phyloP scores from a whole-genome alignment of 2,113 vertebrate genomes.

The Cyprinodon brontotheroides region DNA sequence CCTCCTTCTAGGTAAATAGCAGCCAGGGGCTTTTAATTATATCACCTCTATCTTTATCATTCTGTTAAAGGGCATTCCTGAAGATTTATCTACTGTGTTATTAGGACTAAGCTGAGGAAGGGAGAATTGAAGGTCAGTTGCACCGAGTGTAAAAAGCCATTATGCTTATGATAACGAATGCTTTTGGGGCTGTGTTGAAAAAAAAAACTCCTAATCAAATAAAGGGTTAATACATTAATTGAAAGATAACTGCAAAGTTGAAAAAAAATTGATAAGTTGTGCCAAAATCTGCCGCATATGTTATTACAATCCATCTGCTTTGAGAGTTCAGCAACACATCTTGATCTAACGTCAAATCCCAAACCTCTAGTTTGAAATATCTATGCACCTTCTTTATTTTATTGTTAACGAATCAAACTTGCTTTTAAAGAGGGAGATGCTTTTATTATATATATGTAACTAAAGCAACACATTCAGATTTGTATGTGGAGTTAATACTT shows the following conservation, averaged over 20 bases:
- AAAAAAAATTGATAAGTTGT: not conserved
- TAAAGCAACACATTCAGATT: too few species aligned
- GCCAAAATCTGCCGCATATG: not conserved
- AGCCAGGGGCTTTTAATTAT: conserved; percentile 32
- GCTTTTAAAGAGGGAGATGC: too few species aligned
- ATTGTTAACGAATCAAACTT: too few species aligned
- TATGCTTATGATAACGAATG: not conserved
- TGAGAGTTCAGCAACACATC: not conserved
- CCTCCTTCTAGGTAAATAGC: conserved; percentile 18
- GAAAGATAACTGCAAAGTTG: not conserved
- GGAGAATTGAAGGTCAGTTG: not conserved
- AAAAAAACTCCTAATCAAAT: not conserved
- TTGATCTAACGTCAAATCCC: not conserved
- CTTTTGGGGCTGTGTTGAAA: not conserved
- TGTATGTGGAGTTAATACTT: too few species aligned
- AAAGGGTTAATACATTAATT: not conserved
- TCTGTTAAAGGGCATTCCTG: not conserved
- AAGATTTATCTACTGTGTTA: conserved; percentile 4
- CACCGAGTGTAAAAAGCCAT: not conserved
- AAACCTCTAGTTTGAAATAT: not conserved
- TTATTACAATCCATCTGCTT: not conserved
- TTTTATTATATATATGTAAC: too few species aligned
- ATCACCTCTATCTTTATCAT: not conserved
- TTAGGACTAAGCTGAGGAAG: not conserved
- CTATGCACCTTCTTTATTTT: too few species aligned